phyloP scores from a whole-genome alignment of 2,888 invertebrate species.

The Formica aserva region DNA sequence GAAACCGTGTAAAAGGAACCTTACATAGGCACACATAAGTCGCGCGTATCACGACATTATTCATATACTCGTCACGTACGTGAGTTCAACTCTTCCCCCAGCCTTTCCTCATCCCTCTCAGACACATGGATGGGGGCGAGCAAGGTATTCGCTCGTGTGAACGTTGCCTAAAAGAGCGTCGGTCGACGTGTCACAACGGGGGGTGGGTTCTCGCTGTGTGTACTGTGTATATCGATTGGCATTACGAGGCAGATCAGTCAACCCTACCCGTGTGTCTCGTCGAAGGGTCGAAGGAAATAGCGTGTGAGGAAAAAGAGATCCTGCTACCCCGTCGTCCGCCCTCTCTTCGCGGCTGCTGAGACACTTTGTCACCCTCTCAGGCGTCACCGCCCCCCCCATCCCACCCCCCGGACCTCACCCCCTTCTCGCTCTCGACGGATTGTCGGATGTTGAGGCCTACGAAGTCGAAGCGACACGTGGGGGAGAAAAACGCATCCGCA shows the following conservation, averaged over 20 bases:
- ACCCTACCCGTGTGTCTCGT: conserved; percentile 60
- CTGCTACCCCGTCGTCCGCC: conserved; percentile 10
- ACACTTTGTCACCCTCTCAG: conserved; percentile 75
- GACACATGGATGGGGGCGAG: conserved; percentile 38
- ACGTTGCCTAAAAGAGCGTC: conserved; percentile 71
- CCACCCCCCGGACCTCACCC: background rate
- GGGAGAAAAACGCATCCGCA: conserved; percentile 49
- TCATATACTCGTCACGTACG: conserved; percentile 72
- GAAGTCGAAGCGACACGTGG: conserved; percentile 33
- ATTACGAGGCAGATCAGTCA: conserved; percentile 77
- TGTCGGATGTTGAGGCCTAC: conserved; percentile 18
- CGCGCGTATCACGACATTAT: conserved; percentile 68
- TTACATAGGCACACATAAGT: background rate
- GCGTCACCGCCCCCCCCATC: conserved; percentile 18
- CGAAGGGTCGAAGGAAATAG: conserved; percentile 57
- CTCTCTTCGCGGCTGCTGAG: conserved; percentile 58
- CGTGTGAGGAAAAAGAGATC: conserved; percentile 71
- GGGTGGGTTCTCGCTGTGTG: conserved; percentile 32
- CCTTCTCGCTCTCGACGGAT: background rate
- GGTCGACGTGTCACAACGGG: conserved; percentile 40
- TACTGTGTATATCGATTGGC: conserved; percentile 74
- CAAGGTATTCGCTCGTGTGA: conserved; percentile 60
- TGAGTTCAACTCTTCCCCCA: conserved; percentile 26
- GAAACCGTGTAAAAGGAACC: background rate
- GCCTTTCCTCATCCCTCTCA: conserved; percentile 56